Base-by-base conservation (phyloP, 2,888 invertebrate genomes). In the Trypoxylon attenuatum region DNA sequence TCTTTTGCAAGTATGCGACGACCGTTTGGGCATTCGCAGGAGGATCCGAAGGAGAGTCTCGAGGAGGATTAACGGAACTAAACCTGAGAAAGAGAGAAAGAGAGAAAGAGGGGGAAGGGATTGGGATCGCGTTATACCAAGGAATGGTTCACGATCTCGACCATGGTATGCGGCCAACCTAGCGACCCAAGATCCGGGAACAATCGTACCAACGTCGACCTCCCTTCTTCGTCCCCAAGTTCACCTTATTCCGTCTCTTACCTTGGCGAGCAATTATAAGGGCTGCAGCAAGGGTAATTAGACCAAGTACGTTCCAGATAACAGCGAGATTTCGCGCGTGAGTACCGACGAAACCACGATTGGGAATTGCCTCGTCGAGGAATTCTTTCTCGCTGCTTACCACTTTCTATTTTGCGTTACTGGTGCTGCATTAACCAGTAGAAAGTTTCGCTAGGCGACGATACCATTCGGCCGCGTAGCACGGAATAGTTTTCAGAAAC, bases 1-100 rank as follows among this genome's bases (percentile, higher is more conserved):
- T 75, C 74, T 72, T 74, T 61, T 51, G 50, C 43, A 74, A 74
- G 66, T 74, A 74, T 74, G 71, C 63, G 47, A 45, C 22, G 69
- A 42, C 51, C 47, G 60, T 57, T 16, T 58, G 45, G 42, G 29
- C 49, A 43, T 29, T 39, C 13, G 27, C 38, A 21, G 41, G 47
- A 59, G 62, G 59, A 56, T 57, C 51, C n/a, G n/a, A n/a, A n/a
- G n/a, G n/a, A n/a, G n/a, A n/a, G n/a, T n/a, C n/a, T n/a, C n/a
- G n/a, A n/a, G n/a, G n/a, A n/a, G n/a, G n/a, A n/a, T n/a, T n/a
- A n/a, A n/a, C n/a, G n/a, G n/a, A n/a, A n/a, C n/a, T n/a, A n/a
- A n/a, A n/a, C n/a, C n/a, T n/a, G n/a, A n/a, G n/a, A n/a, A n/a
- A n/a, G n/a, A n/a, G 60, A 50, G 39, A 25, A 6, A 21, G 39